A percentile compares a stretch with the other conserved stretches of the same genome.
phyloP scores from a whole-genome alignment of 1,140 invertebrate genomes.

The Orchestia grillus region DNA sequence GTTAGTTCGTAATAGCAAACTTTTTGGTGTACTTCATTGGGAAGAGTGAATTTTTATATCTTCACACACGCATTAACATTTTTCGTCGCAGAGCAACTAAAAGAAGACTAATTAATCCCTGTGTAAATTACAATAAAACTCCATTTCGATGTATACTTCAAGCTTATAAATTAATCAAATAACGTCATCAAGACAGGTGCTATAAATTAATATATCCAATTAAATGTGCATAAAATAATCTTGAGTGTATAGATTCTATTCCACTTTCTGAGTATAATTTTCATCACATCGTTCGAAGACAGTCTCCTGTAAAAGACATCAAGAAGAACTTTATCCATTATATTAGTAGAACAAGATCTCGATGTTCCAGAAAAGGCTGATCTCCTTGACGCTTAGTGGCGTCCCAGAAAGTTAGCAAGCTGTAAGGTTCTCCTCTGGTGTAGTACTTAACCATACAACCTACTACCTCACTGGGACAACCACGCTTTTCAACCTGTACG shows the following conservation, averaged over 20 bases:
- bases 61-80: background rate
- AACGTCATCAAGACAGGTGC: too few species aligned
- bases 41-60: background rate
- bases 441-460: constrained; percentile 53
- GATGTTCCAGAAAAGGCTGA: too few species aligned
- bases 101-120: background rate
- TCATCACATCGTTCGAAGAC: too few species aligned
- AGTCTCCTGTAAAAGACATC: background rate
- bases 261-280: too few species aligned
- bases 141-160: too few species aligned
- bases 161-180: too few species aligned
- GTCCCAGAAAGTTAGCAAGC: constrained; percentile 49
- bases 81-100: background rate
- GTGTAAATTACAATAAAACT: background rate
- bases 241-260: too few species aligned
- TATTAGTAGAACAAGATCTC: too few species aligned
- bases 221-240: too few species aligned
- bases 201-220: too few species aligned
- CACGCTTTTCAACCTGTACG: constrained; percentile 4
- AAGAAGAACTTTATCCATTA: too few species aligned
- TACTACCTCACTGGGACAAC: constrained; percentile 50
- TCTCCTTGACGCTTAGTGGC: background rate
- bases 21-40: background rate
- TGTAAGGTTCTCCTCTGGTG: constrained; percentile 43
- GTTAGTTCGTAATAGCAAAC: background rate